Base-by-base conservation (phyloP, 2,888 invertebrate species). In the Erebia epiphron region DNA sequence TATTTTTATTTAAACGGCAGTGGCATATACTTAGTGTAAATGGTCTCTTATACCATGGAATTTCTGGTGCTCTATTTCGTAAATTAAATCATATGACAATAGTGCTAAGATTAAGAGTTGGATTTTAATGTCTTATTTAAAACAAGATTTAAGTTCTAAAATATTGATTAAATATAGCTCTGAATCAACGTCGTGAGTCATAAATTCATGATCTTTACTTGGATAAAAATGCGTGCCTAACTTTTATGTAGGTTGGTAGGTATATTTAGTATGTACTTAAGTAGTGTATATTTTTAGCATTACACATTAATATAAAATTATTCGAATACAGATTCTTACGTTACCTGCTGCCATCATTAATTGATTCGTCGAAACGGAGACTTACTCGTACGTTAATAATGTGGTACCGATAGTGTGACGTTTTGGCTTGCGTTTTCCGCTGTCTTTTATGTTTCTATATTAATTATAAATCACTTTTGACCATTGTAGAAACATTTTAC, bases 111-210 rank as follows among this genome's bases (percentile, higher is more conserved):
- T 16, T 62, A 5, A 54, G 41, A 62, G 46, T 18, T 62, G 14
- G 18, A 50, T 21, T 35, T n/a, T 52, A n/a, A 10, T 49, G 16
- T 14, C 9, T 52, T 64, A 35, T 64, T 21, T 54, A 16, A 35
- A 43, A 11, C 63, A 54, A 41, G 64, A 52, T 54, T n/a, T 14
- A 63, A 50, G 14, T 50, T 49, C 8, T 46, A 14, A 57, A 21
- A 21, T 57, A 57, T 57, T 26, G 35, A 13, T 21, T 57, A 26
- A 3, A 26, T 26, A 26, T 26, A 54, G 16, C 58, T 18, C 43
- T 61, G 46, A 43, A 18, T 62, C 66, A 67, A 63, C 18, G 50
- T 46, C 62, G 46, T 69, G 69, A 67, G 66, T 65, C 69, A 72
- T 26, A 50, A 18, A 7, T 35, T 35, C 41, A 18, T 61, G 52